Evolutionary conservation across 2,888 invertebrate genomes (phyloP), one percentile per base, ranked within the genome.

Genomic region (Heliconius aoede): DNA sequence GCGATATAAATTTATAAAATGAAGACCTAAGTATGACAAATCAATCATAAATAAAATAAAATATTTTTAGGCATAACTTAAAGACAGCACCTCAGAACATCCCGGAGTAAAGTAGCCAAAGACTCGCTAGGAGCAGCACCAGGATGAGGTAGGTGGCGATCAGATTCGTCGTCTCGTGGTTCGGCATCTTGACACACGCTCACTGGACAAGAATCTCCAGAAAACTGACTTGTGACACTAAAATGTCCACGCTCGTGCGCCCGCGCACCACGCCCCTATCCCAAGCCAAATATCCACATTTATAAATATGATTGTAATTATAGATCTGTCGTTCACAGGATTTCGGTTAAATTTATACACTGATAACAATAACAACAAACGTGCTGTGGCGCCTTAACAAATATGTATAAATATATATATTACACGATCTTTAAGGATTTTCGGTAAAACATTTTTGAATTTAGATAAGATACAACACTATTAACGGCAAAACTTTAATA

Each of bases 81-180:
- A 65, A 65, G 0, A 68, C 74, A 36, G 88, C 90, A 92, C 93
- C 92, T 93, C 91, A 94, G 86, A 93, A 94, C 87, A 96, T 84
- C 79, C 96, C 96, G 30, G 96, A 95, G 89, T 97, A 97, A 79
- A 97, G 94, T 61, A 96, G 90, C 95, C 96, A 97, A 73, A 97
- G 94, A 76, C 96, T 95, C 84, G 96, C 94, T 75, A 97, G 92
- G 61, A 97, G 93, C 64, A 96, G 91, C 83, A 96, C 95, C 87
- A 97, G 90, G 87, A 97, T 96, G 84, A 96, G 89, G 86, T 96
- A 97, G 82, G 97, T 97, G 86, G 96, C 96, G 85, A 96, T 92
- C 81, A 97, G 95, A 88, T 95, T 96, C 80, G 95, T 95, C 78
- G 96, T 95, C 93, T 97, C 96, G 87, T 94, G 92, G 89, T 95